Percentiles rank a stretch among this genome's conserved stretches.
Conservation (phyloP, 2,797 vertebrate genomes). For the Chanos chanos region DNA sequence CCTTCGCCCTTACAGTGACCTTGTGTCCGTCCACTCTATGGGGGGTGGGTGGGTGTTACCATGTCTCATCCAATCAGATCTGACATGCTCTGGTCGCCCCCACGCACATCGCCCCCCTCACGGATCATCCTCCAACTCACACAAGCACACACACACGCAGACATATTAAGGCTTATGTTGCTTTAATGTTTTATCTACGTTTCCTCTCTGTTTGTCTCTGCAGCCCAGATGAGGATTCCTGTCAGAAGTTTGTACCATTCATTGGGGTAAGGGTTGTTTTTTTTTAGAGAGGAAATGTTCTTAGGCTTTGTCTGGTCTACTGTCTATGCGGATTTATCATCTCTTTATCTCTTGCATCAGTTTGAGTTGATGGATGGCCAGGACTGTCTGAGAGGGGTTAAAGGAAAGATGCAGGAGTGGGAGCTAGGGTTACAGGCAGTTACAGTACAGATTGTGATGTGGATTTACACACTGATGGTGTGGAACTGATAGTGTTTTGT, state of each 20-base stretch:
- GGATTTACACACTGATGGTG: no score
- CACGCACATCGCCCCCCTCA: conserved; percentile 15
- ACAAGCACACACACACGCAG: conserved; percentile 6
- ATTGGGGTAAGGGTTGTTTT: conserved; percentile 40
- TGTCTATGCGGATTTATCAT: no score
- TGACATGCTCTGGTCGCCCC: conserved; percentile 22
- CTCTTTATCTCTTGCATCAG: no score
- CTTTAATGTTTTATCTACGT: neutral
- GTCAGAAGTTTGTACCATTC: conserved; percentile 49
- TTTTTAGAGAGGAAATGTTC: no score
- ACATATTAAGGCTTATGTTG: neutral
- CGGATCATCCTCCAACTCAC: conserved; percentile 11
- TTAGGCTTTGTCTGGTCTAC: no score
- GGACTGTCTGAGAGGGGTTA: no score
- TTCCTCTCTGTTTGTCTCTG: neutral
- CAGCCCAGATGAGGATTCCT: conserved; percentile 50
- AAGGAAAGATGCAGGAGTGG: no score
- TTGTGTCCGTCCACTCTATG: conserved; percentile 13
- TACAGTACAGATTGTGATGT: no score
- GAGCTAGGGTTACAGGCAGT: no score
- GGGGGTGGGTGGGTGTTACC: conserved; percentile 6
- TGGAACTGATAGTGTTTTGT: neutral
- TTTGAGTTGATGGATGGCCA: no score
- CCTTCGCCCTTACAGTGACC: conserved; percentile 23
- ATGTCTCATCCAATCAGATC: conserved; percentile 32